Conservation (phyloP, 2,888 invertebrate species). For the Philopedon plagiatum region DNA sequence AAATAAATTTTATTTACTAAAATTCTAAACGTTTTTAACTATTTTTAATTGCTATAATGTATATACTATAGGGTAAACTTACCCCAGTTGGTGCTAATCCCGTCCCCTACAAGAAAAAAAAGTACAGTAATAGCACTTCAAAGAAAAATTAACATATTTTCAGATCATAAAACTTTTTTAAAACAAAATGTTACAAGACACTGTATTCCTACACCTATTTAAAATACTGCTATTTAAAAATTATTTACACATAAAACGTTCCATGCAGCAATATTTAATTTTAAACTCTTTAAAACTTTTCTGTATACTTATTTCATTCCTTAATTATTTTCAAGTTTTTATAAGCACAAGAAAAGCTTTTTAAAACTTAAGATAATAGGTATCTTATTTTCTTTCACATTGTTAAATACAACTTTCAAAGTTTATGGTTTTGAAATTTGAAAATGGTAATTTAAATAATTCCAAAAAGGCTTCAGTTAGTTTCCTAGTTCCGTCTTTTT, state of each 20-base stretch:
- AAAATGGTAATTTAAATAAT: conserved; percentile 14
- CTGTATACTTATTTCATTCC: conserved; percentile 45
- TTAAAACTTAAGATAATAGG: conserved; percentile 43
- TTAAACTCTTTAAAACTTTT: conserved; percentile 44
- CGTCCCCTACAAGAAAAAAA: conserved; percentile 40
- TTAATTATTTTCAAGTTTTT: conserved; percentile 46
- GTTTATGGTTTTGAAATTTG: conserved; percentile 33
- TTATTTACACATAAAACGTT: conserved; percentile 46
- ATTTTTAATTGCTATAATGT: background rate
- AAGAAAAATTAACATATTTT: background rate
- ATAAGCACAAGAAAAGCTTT: conserved; percentile 43
- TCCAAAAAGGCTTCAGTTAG: background rate
- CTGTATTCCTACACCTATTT: conserved; percentile 36
- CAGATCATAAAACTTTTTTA: conserved; percentile 19
- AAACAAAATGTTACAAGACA: conserved; percentile 31
- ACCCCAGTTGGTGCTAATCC: conserved; percentile 43
- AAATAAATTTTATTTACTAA: too few species aligned
- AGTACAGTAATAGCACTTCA: conserved; percentile 14
- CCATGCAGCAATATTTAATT: conserved; percentile 44
- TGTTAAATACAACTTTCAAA: conserved; percentile 30
- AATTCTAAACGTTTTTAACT: background rate
- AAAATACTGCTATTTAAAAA: conserved; percentile 37
- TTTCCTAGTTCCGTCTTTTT: background rate
- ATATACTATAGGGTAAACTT: conserved; percentile 22
- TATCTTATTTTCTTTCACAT: conserved; percentile 34